Percentiles rank a stretch among this genome's conserved stretches.
These are phyloP conservation scores for Epicampocera succincta DNA, from an alignment of 2,888 invertebrate genomes.

Conservation along the genomic window DNA sequence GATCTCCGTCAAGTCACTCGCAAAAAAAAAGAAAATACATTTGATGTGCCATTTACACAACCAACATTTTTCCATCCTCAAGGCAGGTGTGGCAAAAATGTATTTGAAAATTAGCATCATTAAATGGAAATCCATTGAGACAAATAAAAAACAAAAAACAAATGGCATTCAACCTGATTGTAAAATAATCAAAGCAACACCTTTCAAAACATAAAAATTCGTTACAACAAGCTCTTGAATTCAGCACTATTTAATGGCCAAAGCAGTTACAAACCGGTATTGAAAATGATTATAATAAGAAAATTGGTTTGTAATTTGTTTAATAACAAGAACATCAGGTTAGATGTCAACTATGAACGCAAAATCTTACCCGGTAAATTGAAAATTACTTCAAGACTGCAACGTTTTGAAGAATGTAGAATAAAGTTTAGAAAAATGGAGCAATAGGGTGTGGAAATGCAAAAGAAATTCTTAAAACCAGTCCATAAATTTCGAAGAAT, in stretches of 20 bases:
- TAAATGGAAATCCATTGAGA: too few relatives aligned
- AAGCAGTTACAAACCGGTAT: constrained; percentile 22
- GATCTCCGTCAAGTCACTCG: too few relatives aligned
- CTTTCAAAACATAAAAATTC: neutral
- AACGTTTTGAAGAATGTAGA: neutral
- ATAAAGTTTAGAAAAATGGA: too few relatives aligned
- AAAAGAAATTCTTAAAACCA: too few relatives aligned
- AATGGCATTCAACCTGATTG: neutral
- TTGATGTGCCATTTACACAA: too few relatives aligned
- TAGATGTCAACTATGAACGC: neutral
- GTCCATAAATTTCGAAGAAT: too few relatives aligned
- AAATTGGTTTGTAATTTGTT: constrained; percentile 11
- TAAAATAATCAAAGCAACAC: constrained; percentile 7
- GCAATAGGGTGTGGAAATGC: too few relatives aligned
- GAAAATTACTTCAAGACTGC: neutral
- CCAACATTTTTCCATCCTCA: too few relatives aligned
- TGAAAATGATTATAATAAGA: constrained; percentile 7
- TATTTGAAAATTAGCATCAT: too few relatives aligned
- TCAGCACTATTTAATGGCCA: constrained; percentile 19
- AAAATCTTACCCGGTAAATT: neutral
- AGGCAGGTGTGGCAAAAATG: too few relatives aligned
- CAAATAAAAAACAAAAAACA: too few relatives aligned
- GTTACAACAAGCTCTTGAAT: constrained; percentile 3
- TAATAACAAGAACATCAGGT: neutral
- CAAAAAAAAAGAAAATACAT: too few relatives aligned